These are phyloP conservation scores for Digitonthophagus gazella DNA, from an alignment of 2,888 invertebrate species.

Conservation along the genomic window DNA sequence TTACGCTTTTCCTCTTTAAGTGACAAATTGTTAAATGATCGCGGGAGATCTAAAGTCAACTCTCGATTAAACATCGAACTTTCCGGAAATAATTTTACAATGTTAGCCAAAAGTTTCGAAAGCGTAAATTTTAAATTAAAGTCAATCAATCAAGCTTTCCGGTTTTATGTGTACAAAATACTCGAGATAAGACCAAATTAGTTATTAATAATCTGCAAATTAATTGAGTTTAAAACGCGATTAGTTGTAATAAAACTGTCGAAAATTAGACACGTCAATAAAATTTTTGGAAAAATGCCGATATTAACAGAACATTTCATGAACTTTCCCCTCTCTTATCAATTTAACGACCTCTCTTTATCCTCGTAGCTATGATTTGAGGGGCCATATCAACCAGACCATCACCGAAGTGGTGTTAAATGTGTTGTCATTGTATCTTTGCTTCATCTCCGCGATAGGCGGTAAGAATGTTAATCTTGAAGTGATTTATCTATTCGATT, in stretches of 20 bases:
- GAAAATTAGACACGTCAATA: not conserved
- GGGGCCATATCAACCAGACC: not conserved
- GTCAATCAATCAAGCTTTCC: not conserved
- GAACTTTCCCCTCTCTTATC: constrained; percentile 20
- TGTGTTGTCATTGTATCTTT: not conserved
- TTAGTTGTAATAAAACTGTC: not conserved
- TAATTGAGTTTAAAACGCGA: no score
- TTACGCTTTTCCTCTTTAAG: not conserved
- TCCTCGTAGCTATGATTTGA: not conserved
- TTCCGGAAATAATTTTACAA: not conserved
- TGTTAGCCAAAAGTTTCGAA: no score
- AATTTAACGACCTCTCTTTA: constrained; percentile 19
- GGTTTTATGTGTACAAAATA: not conserved
- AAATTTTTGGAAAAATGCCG: constrained; percentile 5
- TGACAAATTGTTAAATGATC: not conserved
- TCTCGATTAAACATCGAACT: not conserved
- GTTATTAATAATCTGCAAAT: not conserved
- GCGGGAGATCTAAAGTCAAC: not conserved
- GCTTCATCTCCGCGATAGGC: not conserved
- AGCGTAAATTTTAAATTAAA: no score
- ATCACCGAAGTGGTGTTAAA: not conserved
- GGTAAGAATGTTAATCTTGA: constrained; percentile 9
- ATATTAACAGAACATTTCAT: constrained; percentile 1
- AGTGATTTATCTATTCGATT: not conserved
- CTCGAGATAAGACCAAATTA: not conserved